Percentiles rank a stretch among this genome's conserved stretches.
phyloP scores from a whole-genome alignment of 2,888 invertebrate genomes.

The Parthenolecanium corni region DNA sequence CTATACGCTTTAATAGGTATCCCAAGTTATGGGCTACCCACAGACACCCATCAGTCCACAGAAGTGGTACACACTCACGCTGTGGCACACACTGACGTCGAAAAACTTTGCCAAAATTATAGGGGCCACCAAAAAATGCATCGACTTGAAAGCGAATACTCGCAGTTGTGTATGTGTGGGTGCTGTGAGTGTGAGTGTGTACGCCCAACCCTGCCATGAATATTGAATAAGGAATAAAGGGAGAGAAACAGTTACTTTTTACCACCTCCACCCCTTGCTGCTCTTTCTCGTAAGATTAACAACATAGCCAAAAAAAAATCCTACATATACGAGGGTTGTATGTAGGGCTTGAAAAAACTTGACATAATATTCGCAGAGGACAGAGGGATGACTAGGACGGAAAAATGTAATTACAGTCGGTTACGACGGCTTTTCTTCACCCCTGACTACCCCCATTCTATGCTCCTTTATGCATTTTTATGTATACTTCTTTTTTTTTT shows the following conservation, averaged over 20 bases:
- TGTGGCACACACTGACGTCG: neutral
- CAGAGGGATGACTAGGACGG: neutral
- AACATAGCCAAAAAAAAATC: neutral
- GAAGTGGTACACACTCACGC: neutral
- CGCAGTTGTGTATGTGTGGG: too few relatives aligned
- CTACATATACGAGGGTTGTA: slow-evolving; percentile 6
- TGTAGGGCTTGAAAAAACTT: neutral
- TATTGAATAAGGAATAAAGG: slow-evolving; percentile 26
- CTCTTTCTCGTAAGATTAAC: too few relatives aligned
- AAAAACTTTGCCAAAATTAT: neutral
- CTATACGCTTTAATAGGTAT: too few relatives aligned
- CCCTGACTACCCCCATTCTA: too few relatives aligned
- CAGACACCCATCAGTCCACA: neutral
- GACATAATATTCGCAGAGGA: slow-evolving; percentile 13
- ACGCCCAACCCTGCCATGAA: slow-evolving; percentile 6
- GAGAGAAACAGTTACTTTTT: slow-evolving; percentile 1
- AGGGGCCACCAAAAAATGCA: slow-evolving; percentile 10
- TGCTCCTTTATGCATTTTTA: too few relatives aligned
- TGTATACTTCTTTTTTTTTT: too few relatives aligned
- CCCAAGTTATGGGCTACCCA: too few relatives aligned
- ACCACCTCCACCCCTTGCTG: too few relatives aligned
- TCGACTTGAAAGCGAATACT: slow-evolving; percentile 24
- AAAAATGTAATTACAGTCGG: slow-evolving; percentile 27
- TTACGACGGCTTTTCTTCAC: neutral
- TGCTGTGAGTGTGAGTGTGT: slow-evolving; percentile 15